Evolutionary conservation across 2,113 vertebrate genomes (phyloP).

Genomic region (Suricata suricatta): DNA sequence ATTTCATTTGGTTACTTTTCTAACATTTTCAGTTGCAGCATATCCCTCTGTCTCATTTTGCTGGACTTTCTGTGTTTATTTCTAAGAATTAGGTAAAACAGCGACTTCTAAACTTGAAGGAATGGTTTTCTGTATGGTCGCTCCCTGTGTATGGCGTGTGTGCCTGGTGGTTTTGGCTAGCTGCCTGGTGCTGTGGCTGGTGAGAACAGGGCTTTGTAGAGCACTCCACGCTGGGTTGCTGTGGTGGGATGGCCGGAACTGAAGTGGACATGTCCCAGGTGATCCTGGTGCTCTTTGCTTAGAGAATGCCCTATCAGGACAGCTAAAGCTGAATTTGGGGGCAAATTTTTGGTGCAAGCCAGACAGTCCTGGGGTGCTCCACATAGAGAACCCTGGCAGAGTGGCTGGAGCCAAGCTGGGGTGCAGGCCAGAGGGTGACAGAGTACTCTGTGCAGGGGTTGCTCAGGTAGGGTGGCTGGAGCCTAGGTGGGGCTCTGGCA

Average conservation of each 20-base stretch:
- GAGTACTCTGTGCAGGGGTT: neutral
- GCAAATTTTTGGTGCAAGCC: neutral
- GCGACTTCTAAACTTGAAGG: neutral
- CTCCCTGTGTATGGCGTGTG: neutral
- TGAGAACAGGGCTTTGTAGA: neutral
- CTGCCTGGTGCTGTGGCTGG: neutral
- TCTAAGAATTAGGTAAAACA: neutral
- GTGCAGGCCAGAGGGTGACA: neutral
- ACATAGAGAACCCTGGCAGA: neutral
- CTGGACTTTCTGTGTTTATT: neutral
- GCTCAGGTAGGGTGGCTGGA: neutral
- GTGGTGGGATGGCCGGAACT: neutral
- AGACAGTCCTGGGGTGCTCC: neutral
- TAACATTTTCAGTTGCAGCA: neutral
- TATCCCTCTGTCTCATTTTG: neutral
- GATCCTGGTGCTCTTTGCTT: neutral
- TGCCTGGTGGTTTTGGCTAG: neutral
- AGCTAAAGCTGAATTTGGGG: neutral
- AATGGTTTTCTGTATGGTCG: neutral
- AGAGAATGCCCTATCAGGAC: neutral
- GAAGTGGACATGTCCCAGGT: neutral
- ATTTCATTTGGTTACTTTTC: neutral
- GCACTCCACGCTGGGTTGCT: neutral
- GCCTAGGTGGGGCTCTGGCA: neutral
- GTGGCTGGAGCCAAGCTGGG: neutral